Evolutionary conservation across 2,113 vertebrate species (phyloP), one percentile per base, ranked within the genome.

Genomic region (Gasterosteus nipponicus): DNA sequence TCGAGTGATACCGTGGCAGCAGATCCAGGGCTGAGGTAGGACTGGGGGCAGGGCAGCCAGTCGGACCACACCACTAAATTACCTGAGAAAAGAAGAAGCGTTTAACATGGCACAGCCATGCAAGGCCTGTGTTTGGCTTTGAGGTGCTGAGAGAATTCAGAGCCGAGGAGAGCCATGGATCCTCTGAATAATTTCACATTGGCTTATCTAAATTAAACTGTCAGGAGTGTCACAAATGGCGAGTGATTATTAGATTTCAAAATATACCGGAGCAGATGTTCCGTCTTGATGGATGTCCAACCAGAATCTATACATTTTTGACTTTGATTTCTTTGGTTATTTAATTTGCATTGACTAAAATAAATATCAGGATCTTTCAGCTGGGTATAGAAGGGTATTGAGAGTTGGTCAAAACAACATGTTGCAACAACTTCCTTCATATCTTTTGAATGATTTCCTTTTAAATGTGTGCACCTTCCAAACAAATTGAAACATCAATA

Each of bases 121-220:
- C 60, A 65, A 61, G 64, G 53, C 41, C 33, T 47, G n/a, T 1
- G 26, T 78, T 68, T 56, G 19, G 49, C 63, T 84, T 81, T 83
- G 73, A 80, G 69, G 82, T 79, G 35, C 49, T 67, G 47, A 26
- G 54, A 70, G 39, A 56, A 74, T 53, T 66, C 54, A 63, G 54
- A 19, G 44, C 46, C 42, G 54, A 60, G 31, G 3, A 44, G 42
- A 66, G 58, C 22, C 22, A 26, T 18, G 31, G 54, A 78, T 53
- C 58, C 14, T 75, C 66, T 46, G 58, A 82, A 82, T 84, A 82
- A 83, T 86, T 80, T 83, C 57, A 77, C 71, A 58, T 47, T 15
- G 60, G 57, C 57, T 75, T 78, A 75, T 77, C 60, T 54, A 49
- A 81, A 74, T 54, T 29, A 58, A 19, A 66, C 78, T 35, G 9